Conservation (phyloP, 2,113 vertebrate species). For the Sphyrna mokarran region DNA sequence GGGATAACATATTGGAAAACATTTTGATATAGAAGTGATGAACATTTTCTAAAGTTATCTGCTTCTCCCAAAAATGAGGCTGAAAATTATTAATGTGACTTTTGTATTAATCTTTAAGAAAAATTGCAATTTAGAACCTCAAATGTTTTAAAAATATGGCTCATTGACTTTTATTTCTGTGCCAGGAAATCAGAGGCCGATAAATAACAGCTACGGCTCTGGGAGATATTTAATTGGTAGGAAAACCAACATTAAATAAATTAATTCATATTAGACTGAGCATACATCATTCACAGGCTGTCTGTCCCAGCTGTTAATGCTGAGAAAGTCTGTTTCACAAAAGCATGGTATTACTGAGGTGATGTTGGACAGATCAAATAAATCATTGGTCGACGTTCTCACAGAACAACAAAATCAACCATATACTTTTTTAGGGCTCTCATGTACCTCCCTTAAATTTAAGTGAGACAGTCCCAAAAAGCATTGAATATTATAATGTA, state of each 20-base stretch:
- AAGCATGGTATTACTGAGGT: background rate
- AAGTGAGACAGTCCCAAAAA: background rate
- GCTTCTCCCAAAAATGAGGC: background rate
- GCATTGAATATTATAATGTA: background rate
- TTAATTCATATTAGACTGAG: background rate
- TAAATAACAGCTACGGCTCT: background rate
- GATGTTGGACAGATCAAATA: background rate
- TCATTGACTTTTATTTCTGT: background rate
- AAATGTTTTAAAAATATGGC: background rate
- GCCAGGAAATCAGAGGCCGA: background rate
- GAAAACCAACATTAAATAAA: background rate
- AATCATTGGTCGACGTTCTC: background rate
- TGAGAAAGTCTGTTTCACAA: background rate
- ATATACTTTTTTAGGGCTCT: background rate
- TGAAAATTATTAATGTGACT: background rate
- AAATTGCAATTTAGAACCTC: background rate
- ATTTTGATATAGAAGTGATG: background rate
- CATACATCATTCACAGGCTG: background rate
- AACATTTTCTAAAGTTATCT: background rate
- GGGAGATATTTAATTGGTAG: conserved; percentile 4
- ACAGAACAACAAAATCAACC: background rate
- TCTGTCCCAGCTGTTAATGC: background rate
- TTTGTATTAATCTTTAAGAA: background rate
- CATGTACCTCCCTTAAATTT: background rate
- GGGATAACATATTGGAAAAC: too few relatives aligned